Conservation (phyloP, 2,113 vertebrate genomes). For the Podarcis cretensis region DNA sequence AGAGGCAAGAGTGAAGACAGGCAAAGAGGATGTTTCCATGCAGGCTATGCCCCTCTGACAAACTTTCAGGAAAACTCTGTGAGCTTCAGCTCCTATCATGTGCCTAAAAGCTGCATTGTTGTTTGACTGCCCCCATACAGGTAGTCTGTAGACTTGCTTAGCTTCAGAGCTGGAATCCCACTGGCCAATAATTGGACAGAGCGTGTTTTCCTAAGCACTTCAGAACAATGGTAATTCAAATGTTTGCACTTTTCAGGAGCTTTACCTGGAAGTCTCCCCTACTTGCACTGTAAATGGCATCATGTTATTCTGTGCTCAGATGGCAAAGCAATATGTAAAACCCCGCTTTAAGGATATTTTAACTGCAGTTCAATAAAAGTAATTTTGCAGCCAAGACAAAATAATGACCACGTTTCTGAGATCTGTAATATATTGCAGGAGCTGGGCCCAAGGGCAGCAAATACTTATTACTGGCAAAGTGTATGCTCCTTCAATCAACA, state of each 20-base stretch:
- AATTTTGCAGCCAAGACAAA: slow-evolving; percentile 60
- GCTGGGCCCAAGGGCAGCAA: slow-evolving; percentile 36
- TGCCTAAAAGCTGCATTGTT: too few relatives aligned
- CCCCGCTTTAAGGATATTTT: slow-evolving; percentile 17
- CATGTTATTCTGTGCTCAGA: neutral
- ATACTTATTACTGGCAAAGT: slow-evolving; percentile 27
- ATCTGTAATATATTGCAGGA: slow-evolving; percentile 43
- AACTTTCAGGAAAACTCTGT: too few relatives aligned
- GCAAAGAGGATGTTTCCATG: too few relatives aligned
- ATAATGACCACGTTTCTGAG: slow-evolving; percentile 57
- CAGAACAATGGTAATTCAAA: neutral
- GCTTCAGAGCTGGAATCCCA: neutral
- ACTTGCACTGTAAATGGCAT: neutral
- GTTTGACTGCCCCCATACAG: too few relatives aligned
- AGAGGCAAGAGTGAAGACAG: too few relatives aligned
- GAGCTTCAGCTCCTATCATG: too few relatives aligned
- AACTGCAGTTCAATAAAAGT: slow-evolving; percentile 55
- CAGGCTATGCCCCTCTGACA: too few relatives aligned
- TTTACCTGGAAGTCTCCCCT: slow-evolving; percentile 2
- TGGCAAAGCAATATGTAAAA: slow-evolving; percentile 1
- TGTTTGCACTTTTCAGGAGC: neutral
- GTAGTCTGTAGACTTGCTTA: neutral
- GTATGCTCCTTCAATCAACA: slow-evolving; percentile 45
- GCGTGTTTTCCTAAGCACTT: neutral
- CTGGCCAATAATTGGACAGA: too few relatives aligned